Evolutionary conservation across 2,113 vertebrate genomes (phyloP).

Genomic region (Osmerus mordax): DNA sequence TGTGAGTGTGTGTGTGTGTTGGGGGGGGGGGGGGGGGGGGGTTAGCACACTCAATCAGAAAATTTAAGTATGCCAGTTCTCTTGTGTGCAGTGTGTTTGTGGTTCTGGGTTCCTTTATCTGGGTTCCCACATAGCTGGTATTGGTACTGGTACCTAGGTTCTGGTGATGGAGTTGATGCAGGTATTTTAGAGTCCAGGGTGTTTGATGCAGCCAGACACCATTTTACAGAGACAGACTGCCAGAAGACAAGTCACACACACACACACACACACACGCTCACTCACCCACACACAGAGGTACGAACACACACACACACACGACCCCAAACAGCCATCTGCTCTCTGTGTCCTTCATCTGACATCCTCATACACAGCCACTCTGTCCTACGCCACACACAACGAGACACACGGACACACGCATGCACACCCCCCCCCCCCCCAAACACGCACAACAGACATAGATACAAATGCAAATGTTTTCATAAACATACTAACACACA

Average conservation of each 20-base stretch:
- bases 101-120: constrained; percentile 38
- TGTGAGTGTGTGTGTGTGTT: no score
- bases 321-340: constrained; percentile 64
- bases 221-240: no score
- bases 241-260: neutral
- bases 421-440: neutral
- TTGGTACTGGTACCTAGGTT: no score
- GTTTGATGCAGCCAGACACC: no score
- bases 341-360: constrained; percentile 69
- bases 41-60: no score
- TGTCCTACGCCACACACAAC: constrained; percentile 19
- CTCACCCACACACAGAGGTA: constrained; percentile 6
- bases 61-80: no score
- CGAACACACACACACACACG: constrained; percentile 11
- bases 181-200: no score
- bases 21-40: no score
- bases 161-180: no score
- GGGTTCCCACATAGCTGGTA: constrained; percentile 40
- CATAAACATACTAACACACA: neutral
- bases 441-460: constrained; percentile 15
- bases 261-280: constrained; percentile 16
- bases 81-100: no score
- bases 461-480: no score
- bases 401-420: neutral
- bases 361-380: constrained; percentile 57